A percentile compares a stretch with the other conserved stretches of the same genome.
Evolutionary conservation across 2,888 invertebrate species (phyloP).

Genomic region (Papilio protenor): DNA sequence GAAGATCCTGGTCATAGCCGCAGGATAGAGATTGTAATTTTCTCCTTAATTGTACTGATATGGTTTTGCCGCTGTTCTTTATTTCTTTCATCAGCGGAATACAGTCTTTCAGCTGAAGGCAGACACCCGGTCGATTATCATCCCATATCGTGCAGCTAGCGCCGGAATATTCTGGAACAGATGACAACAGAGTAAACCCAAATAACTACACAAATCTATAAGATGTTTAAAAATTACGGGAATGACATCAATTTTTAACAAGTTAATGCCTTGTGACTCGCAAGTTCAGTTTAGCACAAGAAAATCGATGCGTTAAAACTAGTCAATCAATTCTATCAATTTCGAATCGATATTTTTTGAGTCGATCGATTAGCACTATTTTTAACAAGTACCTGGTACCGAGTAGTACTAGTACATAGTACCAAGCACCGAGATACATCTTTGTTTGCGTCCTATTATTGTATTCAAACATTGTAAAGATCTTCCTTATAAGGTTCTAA

Average conservation of each 20-base stretch:
- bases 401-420: too few species aligned
- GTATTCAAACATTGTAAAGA: conserved; percentile 25
- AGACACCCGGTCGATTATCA: conserved; percentile 53
- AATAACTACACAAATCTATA: neutral
- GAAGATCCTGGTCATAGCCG: conserved; percentile 61
- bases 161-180: conserved; percentile 50
- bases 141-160: conserved; percentile 48
- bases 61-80: conserved; percentile 60
- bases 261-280: too few species aligned
- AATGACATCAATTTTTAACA: neutral
- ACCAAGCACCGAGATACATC: neutral
- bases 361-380: too few species aligned
- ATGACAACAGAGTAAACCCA: neutral
- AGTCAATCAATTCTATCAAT: too few species aligned
- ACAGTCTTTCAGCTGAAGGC: conserved; percentile 59
- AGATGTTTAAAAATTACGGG: neutral
- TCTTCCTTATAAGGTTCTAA: conserved; percentile 11
- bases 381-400: too few species aligned
- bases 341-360: too few species aligned
- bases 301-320: neutral
- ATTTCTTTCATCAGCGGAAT: conserved; percentile 59
- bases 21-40: conserved; percentile 63
- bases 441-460: conserved; percentile 41
- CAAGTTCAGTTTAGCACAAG: neutral
- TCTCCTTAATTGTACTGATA: conserved; percentile 59